phyloP scores from a whole-genome alignment of 1,140 invertebrate genomes.

The Pollicipes pollicipes region DNA sequence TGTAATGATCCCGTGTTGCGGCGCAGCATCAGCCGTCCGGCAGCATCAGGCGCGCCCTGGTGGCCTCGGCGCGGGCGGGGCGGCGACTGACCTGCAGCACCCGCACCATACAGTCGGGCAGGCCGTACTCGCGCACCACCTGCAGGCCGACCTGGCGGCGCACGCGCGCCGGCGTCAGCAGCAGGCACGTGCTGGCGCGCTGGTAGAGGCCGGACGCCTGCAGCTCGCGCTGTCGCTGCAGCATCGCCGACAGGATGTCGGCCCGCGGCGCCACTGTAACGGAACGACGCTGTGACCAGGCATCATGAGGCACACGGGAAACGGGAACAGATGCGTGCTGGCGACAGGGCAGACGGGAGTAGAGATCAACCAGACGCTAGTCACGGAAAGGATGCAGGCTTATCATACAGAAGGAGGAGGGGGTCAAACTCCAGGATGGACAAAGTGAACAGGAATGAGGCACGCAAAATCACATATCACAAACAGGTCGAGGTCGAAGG shows the following conservation, averaged over 20 bases:
- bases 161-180: conserved; percentile 56
- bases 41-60: too few relatives aligned
- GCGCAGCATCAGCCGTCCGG: too few relatives aligned
- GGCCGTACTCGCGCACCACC: conserved; percentile 80
- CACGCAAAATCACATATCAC: too few relatives aligned
- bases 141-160: conserved; percentile 60
- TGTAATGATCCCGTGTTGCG: too few relatives aligned
- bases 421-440: too few relatives aligned
- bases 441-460: too few relatives aligned
- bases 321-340: neutral
- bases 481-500: too few relatives aligned
- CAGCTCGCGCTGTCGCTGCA: conserved; percentile 68
- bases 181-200: conserved; percentile 50
- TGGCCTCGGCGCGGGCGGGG: too few relatives aligned
- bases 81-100: conserved; percentile 44
- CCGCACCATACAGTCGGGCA: conserved; percentile 77
- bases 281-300: conserved; percentile 3
- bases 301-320: conserved; percentile 7
- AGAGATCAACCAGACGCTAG: too few relatives aligned
- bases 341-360: too few relatives aligned
- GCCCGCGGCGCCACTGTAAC: conserved; percentile 41
- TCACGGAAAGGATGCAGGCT: too few relatives aligned
- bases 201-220: conserved; percentile 57
- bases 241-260: conserved; percentile 56
- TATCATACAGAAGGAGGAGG: too few relatives aligned